These are phyloP conservation scores for Callimorpha dominula DNA, from an alignment of 2,888 invertebrate species.

Conservation along the genomic window DNA sequence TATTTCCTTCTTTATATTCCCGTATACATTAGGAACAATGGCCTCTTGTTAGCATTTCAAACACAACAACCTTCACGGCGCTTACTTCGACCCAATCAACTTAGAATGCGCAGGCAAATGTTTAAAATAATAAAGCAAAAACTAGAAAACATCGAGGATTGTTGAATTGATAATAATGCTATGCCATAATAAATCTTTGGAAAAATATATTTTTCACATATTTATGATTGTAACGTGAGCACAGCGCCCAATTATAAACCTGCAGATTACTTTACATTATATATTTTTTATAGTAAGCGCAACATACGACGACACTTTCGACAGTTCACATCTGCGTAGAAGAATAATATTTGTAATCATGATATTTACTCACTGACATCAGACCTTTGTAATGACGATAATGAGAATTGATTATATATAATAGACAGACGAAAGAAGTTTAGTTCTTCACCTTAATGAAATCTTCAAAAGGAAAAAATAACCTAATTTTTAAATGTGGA, in stretches of 20 bases:
- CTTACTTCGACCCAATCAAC: neutral
- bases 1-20: no score
- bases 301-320: neutral
- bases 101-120: neutral
- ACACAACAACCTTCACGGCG: neutral
- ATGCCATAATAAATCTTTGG: neutral
- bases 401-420: neutral
- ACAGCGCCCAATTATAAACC: neutral
- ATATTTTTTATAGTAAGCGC: neutral
- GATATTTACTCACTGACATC: no score
- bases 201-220: neutral
- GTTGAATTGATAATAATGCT: neutral
- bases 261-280: neutral
- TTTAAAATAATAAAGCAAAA: neutral
- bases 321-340: neutral
- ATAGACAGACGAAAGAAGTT: neutral
- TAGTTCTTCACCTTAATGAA: neutral
- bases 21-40: neutral
- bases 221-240: neutral
- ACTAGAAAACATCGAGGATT: slow-evolving; percentile 42
- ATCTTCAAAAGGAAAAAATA: neutral
- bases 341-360: neutral
- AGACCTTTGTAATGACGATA: neutral
- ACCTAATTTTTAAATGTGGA: neutral
- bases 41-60: neutral